phyloP scores from a whole-genome alignment of 1,140 invertebrate species.

The Cyphomyrmex costatus region DNA sequence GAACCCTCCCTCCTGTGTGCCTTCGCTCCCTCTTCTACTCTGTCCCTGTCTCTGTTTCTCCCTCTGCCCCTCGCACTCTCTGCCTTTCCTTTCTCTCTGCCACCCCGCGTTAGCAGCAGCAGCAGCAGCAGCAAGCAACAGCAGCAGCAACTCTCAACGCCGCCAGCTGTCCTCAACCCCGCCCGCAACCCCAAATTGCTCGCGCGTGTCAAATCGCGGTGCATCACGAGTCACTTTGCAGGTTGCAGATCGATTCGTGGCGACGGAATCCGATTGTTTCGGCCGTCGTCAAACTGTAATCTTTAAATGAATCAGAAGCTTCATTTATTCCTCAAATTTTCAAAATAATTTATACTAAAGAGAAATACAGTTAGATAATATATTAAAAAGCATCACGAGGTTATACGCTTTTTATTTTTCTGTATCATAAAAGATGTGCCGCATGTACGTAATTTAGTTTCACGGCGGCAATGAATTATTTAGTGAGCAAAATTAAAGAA shows the following conservation, averaged over 20 bases:
- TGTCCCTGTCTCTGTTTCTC: constrained; percentile 30
- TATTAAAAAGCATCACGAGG: not conserved
- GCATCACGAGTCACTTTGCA: constrained; percentile 63
- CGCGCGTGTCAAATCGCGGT: constrained; percentile 55
- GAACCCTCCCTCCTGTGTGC: constrained; percentile 51
- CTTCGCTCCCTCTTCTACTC: constrained; percentile 50
- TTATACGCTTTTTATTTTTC: not conserved
- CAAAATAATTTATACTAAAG: constrained; percentile 2
- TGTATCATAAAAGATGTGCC: not conserved
- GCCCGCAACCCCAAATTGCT: constrained; percentile 59
- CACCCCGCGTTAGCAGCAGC: constrained; percentile 36
- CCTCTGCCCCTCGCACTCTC: constrained; percentile 7
- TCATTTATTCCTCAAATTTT: not conserved
- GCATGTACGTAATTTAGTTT: not conserved
- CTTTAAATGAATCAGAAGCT: not conserved
- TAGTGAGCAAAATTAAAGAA: not conserved
- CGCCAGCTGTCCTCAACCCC: constrained; percentile 73
- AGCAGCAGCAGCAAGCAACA: constrained; percentile 22
- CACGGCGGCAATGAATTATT: not conserved
- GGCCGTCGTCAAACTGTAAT: not conserved
- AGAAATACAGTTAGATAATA: not conserved
- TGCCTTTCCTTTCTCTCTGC: constrained; percentile 33
- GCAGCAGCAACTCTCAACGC: constrained; percentile 74
- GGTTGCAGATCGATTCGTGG: constrained; percentile 53
- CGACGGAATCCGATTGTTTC: constrained; percentile 43